A percentile compares a stretch with the other conserved stretches of the same genome.
Evolutionary conservation across 2,113 vertebrate species (phyloP).

Genomic region (Xenotilapia leptura): DNA sequence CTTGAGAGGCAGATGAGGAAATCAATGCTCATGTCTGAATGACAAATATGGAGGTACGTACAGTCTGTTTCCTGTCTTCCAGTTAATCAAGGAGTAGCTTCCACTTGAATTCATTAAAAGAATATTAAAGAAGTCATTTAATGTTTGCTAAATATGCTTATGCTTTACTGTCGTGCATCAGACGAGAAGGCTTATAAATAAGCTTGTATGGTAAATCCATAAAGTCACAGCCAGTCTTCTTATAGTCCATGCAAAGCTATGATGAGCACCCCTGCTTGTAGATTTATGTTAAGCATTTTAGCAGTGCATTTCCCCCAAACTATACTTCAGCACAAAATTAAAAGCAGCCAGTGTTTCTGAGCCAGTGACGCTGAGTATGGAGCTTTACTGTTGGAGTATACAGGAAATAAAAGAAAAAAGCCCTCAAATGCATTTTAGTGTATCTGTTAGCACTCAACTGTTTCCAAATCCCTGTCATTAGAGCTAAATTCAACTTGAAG

Average conservation of each 20-base stretch:
- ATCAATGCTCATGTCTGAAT: not conserved
- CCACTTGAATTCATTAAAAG: not conserved
- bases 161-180: not conserved
- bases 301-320: not conserved
- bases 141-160: not conserved
- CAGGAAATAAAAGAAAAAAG: not conserved
- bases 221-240: not conserved
- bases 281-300: not conserved
- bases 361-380: not conserved
- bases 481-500: constrained; percentile 60
- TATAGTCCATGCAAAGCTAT: not conserved
- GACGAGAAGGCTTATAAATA: not conserved
- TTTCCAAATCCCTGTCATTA: not conserved
- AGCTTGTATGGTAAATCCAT: not conserved
- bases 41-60: not conserved
- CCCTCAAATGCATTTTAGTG: not conserved
- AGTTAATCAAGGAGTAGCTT: not conserved
- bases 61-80: not conserved
- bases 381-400: not conserved
- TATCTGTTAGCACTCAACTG: not conserved
- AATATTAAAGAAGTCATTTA: not conserved
- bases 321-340: not conserved
- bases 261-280: not conserved
- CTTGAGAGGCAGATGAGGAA: not conserved
- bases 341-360: not conserved